These are phyloP conservation scores for Ceraclea dissimilis DNA, from an alignment of 2,888 invertebrate genomes.

Conservation along the genomic window DNA sequence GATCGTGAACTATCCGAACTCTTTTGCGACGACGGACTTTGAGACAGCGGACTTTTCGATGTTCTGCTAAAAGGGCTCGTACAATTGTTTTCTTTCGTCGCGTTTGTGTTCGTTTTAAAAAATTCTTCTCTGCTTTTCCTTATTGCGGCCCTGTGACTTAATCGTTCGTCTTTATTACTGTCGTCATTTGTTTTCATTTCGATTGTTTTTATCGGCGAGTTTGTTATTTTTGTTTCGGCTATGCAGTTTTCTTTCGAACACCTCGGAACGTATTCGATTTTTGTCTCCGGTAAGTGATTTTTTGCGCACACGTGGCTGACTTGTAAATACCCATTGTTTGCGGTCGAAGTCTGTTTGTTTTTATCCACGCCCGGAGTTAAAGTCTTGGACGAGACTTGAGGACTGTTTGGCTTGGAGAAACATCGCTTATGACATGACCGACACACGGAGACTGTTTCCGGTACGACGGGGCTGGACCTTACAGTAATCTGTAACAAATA, in stretches of 20 bases:
- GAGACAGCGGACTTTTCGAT: constrained; percentile 31
- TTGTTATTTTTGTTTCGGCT: constrained; percentile 22
- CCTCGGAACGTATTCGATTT: constrained; percentile 15
- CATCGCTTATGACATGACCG: constrained; percentile 74
- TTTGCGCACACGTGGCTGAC: constrained; percentile 19
- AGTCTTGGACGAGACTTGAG: constrained; percentile 43
- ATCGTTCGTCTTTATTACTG: constrained; percentile 8
- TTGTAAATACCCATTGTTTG: constrained; percentile 12
- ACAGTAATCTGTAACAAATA: constrained; percentile 63
- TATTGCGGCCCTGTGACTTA: constrained; percentile 21
- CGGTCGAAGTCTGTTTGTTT: constrained; percentile 2
- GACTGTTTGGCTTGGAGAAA: constrained; percentile 51
- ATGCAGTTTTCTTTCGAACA: constrained; percentile 21
- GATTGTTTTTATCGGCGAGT: constrained; percentile 19
- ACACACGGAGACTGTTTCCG: constrained; percentile 66
- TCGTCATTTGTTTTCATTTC: constrained; percentile 11
- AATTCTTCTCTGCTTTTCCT: constrained; percentile 24
- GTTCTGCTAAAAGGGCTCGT: constrained; percentile 21
- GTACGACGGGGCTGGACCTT: constrained; percentile 64
- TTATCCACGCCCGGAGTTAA: constrained; percentile 27
- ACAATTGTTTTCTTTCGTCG: constrained; percentile 15
- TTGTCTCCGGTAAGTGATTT: constrained; percentile 16
- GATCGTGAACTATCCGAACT: constrained; percentile 33
- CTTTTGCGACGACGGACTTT: constrained; percentile 44
- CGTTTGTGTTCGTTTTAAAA: constrained; percentile 19